phyloP scores from a whole-genome alignment of 2,113 vertebrate genomes.

The Illadopsis cleaveri region DNA sequence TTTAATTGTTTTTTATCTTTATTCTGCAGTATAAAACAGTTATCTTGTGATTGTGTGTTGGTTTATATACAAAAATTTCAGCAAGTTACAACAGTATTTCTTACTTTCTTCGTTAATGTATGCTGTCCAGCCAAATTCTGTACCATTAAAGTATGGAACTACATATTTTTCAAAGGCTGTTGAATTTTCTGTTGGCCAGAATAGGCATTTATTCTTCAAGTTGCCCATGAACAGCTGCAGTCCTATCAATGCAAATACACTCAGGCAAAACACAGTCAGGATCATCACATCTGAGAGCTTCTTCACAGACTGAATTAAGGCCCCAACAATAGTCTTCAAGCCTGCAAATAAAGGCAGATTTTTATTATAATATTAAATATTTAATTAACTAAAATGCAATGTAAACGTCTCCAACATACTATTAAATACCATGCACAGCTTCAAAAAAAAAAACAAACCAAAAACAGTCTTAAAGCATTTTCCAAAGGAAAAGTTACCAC shows the following conservation, averaged over 20 bases:
- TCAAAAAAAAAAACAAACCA: not conserved
- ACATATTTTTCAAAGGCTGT: not conserved
- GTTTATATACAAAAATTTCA: not conserved
- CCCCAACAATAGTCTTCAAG: constrained; percentile 94
- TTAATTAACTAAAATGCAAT: not conserved
- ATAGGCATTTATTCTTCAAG: constrained; percentile 88
- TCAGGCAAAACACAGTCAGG: constrained; percentile 95
- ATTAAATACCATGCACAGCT: constrained; percentile 47
- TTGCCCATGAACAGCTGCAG: constrained; percentile 94
- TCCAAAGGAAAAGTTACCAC: not conserved
- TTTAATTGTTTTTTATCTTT: not conserved
- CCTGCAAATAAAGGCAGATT: constrained; percentile 71
- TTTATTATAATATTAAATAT: not conserved
- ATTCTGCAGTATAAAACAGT: not conserved
- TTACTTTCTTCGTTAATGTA: constrained; percentile 59
- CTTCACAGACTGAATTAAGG: constrained; percentile 97
- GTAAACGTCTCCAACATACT: not conserved
- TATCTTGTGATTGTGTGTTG: not conserved
- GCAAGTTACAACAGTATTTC: not conserved
- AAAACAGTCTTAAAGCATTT: not conserved
- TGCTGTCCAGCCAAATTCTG: constrained; percentile 36
- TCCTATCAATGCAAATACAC: constrained; percentile 95
- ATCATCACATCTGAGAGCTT: constrained; percentile 97
- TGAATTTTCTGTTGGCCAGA: not conserved
- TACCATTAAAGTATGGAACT: constrained; percentile 21